These are phyloP conservation scores for Lottia scabra DNA, from an alignment of 2,888 invertebrate genomes.

Conservation along the genomic window DNA sequence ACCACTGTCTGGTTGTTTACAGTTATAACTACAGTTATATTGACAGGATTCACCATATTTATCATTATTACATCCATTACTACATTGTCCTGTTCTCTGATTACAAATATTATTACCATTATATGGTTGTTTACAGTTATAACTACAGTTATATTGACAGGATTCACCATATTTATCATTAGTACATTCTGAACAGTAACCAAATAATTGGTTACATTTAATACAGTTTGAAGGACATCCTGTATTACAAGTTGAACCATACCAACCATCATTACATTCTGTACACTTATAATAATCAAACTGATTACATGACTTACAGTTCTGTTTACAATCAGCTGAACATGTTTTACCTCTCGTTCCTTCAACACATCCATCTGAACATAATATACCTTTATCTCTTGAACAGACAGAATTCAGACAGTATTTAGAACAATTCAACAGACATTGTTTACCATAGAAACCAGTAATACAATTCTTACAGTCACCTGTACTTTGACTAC, in stretches of 20 bases:
- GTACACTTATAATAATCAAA: conserved; percentile 25
- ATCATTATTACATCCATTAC: too few relatives aligned
- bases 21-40: too few relatives aligned
- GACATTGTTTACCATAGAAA: neutral
- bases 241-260: conserved; percentile 29
- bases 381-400: neutral
- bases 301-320: conserved; percentile 27
- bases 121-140: too few relatives aligned
- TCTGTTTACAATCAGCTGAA: neutral
- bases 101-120: too few relatives aligned
- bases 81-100: too few relatives aligned
- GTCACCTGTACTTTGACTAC: too few relatives aligned
- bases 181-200: too few relatives aligned
- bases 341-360: neutral
- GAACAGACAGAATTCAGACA: neutral
- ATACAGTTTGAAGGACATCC: conserved; percentile 32
- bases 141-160: too few relatives aligned
- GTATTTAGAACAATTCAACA: too few relatives aligned
- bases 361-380: neutral
- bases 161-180: too few relatives aligned
- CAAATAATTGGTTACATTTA: neutral
- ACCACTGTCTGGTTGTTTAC: too few relatives aligned
- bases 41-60: too few relatives aligned
- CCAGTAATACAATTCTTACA: neutral
- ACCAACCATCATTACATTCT: conserved; percentile 31